These are phyloP conservation scores for Aldrovandia affinis DNA, from an alignment of 2,797 vertebrate species.

Conservation along the genomic window DNA sequence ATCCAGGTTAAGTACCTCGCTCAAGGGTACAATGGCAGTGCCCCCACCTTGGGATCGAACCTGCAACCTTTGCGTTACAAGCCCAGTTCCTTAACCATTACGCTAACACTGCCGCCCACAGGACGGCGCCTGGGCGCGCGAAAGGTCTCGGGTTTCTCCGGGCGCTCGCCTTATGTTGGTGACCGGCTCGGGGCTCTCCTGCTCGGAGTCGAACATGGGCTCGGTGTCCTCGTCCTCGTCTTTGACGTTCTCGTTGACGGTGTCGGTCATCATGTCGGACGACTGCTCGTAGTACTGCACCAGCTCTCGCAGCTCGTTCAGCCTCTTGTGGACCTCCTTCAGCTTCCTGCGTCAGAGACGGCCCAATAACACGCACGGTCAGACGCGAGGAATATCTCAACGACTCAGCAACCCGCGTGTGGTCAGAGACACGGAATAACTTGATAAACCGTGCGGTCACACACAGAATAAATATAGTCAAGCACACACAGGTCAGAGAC, in stretches of 20 bases:
- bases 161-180: slow-evolving; percentile 86
- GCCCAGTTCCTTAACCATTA: too few species aligned
- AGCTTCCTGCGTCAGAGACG: slow-evolving; percentile 79
- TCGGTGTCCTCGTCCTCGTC: slow-evolving; percentile 81
- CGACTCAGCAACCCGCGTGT: too few species aligned
- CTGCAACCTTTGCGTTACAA: too few species aligned
- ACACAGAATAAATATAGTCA: background rate
- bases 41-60: too few species aligned
- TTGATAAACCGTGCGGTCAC: too few species aligned
- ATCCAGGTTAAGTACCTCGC: too few species aligned
- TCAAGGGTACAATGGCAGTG: too few species aligned
- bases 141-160: background rate
- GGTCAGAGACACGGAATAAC: too few species aligned
- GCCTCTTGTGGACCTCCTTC: slow-evolving; percentile 94
- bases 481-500: too few species aligned
- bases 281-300: slow-evolving; percentile 98
- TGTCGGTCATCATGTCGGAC: slow-evolving; percentile 98
- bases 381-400: too few species aligned
- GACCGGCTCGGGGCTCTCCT: slow-evolving; percentile 82
- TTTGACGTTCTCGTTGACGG: slow-evolving; percentile 95
- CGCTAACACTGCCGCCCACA: too few species aligned
- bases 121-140: too few species aligned
- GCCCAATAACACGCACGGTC: background rate
- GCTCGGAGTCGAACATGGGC: slow-evolving; percentile 89
- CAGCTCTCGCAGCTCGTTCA: slow-evolving; percentile 93